Base-by-base conservation (phyloP, 1,140 invertebrate species). In the Pogonognathellus flavescens region DNA sequence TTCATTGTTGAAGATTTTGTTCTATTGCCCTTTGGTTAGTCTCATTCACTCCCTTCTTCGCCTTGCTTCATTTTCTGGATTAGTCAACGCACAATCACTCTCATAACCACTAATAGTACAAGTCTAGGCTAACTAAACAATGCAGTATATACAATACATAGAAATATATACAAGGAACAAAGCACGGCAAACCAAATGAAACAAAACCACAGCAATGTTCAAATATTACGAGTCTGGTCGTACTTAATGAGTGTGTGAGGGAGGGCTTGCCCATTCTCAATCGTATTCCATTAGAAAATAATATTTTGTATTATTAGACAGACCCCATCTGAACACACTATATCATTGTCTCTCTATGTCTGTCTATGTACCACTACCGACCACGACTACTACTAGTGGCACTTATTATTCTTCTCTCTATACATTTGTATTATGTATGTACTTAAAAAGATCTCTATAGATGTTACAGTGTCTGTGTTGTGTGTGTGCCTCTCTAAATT, bases 81-180 rank as follows among this genome's bases (percentile, higher is more conserved):
- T 76, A 76, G 70, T 76, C 70, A 76, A 76, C 70, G 13, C 70
- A 76, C 70, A 76, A 76, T 76, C 70, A 76, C 70, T 76, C 70
- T 25, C 22, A 60, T 18, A 66, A 66, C 62, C 62, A 66, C 62
- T 66, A 66, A 66, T 66, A 59, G 10, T 16, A 66, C 25, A 66
- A 20, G 62, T 13, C 62, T 66, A 1, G 31, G 1, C 20, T 49
- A 76, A 76, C 70, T 18, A 49, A 76, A 76, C 70, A 76, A 25
- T 57, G n/a, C 53, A 14, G n/a, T 57, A 57, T n/a, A 10, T 14
- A 57, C 10, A 57, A n/a, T 9, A n/a, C 11, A 13, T 14, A n/a
- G 2, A n/a, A n/a, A n/a, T 57, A 13, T 57, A 57, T n/a, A 57
- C 53, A 57, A 14, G 9, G 11, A 57, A n/a, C 31, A 41, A 41